Base-by-base conservation (phyloP, 53 echinoderm and acorn worm species). In the Stichopus horrens region DNA sequence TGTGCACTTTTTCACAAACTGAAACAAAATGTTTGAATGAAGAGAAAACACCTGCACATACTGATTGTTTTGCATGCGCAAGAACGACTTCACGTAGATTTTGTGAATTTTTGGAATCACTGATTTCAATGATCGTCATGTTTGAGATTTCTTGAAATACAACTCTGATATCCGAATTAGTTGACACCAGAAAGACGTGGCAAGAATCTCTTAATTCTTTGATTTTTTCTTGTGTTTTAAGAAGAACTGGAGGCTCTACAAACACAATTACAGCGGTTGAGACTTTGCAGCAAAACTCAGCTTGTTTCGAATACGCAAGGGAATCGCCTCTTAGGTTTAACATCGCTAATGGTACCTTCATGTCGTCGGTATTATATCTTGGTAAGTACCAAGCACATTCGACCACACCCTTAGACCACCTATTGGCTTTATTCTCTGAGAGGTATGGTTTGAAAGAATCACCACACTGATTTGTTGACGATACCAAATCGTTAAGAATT, bases 311-410 rank as follows among this genome's bases (percentile, higher is more conserved):
- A 55, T 57, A 52, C 54, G 7, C 53, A 5, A 18, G 80, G 21
- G 56, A 55, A 22, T 80, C 80, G 13, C 80, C 80, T 21, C 56
- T 23, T 5, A 80, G 56, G n/a, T 80, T 80, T 8, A 80, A 6
- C 8, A 52, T 54, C 8, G 77, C 77, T 10, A 54, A 53, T 13
- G 54, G 54, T 54, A 54, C 52, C 20, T 77, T 77, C 22, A 77
- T 20, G 13, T 67, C 68, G 68, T 13, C 16, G 14, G 14, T 14
- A 9, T 4, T n/a, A 18, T 67, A n/a, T 9, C 11, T 9, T 67
- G 68, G 68, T 67, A 67, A 11, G 68, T 67, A 67, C 68, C 68
- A 67, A 67, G 68, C 14, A 67, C 68, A 67, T 67, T 67, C 68
- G 16, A 67, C 68, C 11, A 67, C 16, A 14, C 55, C 80, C n/a